Base-by-base conservation (phyloP, 2,888 invertebrate genomes). In the Leptinotarsa tumamoca region DNA sequence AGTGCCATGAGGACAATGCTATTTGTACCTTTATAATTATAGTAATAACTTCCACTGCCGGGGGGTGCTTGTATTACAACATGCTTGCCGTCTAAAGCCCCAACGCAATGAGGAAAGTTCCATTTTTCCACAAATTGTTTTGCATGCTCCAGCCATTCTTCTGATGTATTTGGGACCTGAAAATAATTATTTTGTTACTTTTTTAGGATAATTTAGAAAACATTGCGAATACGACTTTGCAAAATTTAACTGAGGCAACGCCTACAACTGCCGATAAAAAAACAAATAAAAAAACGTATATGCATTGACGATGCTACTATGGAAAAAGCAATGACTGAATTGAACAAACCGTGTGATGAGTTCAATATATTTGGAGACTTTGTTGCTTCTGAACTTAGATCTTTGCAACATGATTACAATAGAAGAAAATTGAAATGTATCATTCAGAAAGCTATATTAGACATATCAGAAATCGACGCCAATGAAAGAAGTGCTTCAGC, bases 161-260 rank as follows among this genome's bases (percentile, higher is more conserved):
- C 17, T 17, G 51, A 17, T 51, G 51, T 51, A 17, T 51, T 14
- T 17, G 51, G 51, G 17, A 51, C 51, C 17, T 51, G 27, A 67
- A 67, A 67, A 33, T 23, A 10, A 17, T n/a, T 27, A 21, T 33
- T 67, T 23, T 67, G 14, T 67, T 67, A 27, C 27, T 67, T 33
- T 27, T 67, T 67, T 27, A 67, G 27, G 27, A 67, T 67, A 21
- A 67, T 4, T 17, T 17, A 67, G 67, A 67, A 67, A 67, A 67
- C 2, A 67, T 27, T 17, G 17, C 27, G 67, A 67, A 67, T 27
- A 67, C 43, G 3, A 51, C 51, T 23, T 67, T 17, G 67, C 18
- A 67, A 67, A 67, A 15, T 7, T 13, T 0, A 27, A 67, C 10
- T 67, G 23, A 67, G 67, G 27, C 27, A 27, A 27, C 33, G 67